A percentile compares a stretch with the other conserved stretches of the same genome.
These are phyloP conservation scores for Pollenia angustigena DNA, from an alignment of 2,888 invertebrate species.

Conservation along the genomic window DNA sequence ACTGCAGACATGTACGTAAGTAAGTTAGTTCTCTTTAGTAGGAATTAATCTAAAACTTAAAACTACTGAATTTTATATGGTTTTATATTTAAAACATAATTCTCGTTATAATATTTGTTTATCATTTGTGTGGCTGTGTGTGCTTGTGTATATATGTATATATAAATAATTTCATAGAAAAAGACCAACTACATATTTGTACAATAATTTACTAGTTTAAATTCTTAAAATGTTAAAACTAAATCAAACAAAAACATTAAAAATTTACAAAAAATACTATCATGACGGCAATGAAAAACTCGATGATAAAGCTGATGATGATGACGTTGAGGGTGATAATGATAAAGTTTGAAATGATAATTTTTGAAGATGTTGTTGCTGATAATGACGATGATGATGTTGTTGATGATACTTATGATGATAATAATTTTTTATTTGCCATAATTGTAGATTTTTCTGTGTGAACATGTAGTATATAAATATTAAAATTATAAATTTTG, in stretches of 20 bases:
- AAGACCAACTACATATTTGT: constrained; percentile 59
- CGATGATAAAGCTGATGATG: not conserved
- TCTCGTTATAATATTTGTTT: constrained; percentile 19
- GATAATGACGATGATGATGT: not conserved
- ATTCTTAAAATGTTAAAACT: constrained; percentile 46
- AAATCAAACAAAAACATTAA: constrained; percentile 19
- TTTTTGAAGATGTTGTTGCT: not conserved
- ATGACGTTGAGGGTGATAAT: not conserved
- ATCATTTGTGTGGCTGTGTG: not conserved
- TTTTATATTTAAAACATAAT: constrained; percentile 37
- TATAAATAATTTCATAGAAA: constrained; percentile 61
- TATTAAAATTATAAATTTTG: constrained; percentile 48
- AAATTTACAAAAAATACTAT: constrained; percentile 40
- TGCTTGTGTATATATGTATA: not conserved
- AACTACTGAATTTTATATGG: constrained; percentile 11
- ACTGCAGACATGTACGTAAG: no score
- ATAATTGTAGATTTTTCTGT: constrained; percentile 51
- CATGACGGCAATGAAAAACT: constrained; percentile 14
- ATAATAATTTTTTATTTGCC: constrained; percentile 61
- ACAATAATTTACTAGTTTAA: constrained; percentile 62
- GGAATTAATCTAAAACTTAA: constrained; percentile 50
- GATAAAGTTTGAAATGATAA: no score
- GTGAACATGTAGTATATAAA: constrained; percentile 39
- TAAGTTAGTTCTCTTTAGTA: not conserved
- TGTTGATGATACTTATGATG: constrained; percentile 2